A percentile compares a stretch with the other conserved stretches of the same genome.
Evolutionary conservation across 2,888 invertebrate genomes (phyloP).

Genomic region (Microchrysa polita): DNA sequence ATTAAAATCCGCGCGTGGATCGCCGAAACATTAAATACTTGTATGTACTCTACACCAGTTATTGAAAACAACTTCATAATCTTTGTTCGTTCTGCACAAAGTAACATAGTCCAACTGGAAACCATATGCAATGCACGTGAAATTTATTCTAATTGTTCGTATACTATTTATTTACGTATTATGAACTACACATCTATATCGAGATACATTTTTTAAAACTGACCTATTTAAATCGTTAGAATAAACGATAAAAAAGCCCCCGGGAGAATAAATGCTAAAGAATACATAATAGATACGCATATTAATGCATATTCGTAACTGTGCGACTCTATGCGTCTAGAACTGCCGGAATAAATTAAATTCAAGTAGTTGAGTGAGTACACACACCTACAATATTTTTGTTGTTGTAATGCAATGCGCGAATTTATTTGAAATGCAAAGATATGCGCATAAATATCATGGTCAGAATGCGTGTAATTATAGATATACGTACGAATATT

Average conservation of each 20-base stretch:
- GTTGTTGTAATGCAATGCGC: too few relatives aligned
- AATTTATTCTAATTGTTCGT: not conserved
- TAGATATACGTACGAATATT: not conserved
- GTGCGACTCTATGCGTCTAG: too few relatives aligned
- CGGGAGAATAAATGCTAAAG: not conserved
- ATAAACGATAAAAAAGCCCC: not conserved
- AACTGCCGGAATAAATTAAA: not conserved
- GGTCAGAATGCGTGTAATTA: constrained; percentile 1
- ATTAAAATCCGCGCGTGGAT: too few relatives aligned
- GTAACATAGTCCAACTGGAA: not conserved
- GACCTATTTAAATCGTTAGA: not conserved
- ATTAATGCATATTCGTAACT: too few relatives aligned
- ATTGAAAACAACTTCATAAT: too few relatives aligned
- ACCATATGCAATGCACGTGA: not conserved
- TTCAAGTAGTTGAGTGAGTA: not conserved
- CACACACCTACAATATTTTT: not conserved
- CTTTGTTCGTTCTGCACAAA: too few relatives aligned
- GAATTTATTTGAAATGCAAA: not conserved
- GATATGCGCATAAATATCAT: not conserved
- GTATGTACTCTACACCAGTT: too few relatives aligned
- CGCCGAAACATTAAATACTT: not conserved
- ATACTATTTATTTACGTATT: too few relatives aligned
- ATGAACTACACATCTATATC: too few relatives aligned
- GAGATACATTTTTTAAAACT: not conserved
- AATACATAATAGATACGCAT: too few relatives aligned